phyloP scores from a whole-genome alignment of 2,888 invertebrate species.

The Drosophila engyochracea region DNA sequence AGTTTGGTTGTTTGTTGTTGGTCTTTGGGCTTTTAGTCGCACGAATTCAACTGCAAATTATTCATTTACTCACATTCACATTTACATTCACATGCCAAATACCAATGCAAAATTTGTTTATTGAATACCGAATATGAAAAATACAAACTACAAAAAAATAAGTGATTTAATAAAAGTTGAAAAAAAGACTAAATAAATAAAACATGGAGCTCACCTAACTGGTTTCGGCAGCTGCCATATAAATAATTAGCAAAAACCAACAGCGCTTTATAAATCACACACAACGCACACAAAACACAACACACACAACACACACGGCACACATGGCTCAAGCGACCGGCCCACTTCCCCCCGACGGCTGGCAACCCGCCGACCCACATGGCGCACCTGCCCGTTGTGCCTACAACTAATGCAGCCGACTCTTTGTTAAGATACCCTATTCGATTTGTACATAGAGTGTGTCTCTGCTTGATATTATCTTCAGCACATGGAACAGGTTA shows the following conservation, averaged over 20 bases:
- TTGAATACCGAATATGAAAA: conserved; percentile 40
- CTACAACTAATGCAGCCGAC: conserved; percentile 48
- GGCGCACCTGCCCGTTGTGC: conserved; percentile 50
- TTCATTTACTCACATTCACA: conserved; percentile 43
- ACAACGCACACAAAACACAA: conserved; percentile 22
- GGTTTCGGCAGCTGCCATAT: conserved; percentile 66
- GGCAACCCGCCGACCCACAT: conserved; percentile 12
- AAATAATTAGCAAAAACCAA: conserved; percentile 79
- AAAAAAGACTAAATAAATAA: conserved; percentile 30
- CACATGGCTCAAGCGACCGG: conserved; percentile 40
- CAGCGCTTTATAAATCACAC: conserved; percentile 68
- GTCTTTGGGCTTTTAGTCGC: conserved; percentile 5
- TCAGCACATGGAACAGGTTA: neutral
- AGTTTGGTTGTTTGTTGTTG: conserved; percentile 25
- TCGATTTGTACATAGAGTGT: neutral
- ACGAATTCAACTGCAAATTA: conserved; percentile 54
- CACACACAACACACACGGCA: conserved; percentile 5
- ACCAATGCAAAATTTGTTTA: conserved; percentile 45
- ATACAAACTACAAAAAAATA: conserved; percentile 22
- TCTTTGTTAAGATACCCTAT: conserved; percentile 32
- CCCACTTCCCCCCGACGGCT: conserved; percentile 10
- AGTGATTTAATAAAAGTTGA: conserved; percentile 40
- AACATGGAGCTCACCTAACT: conserved; percentile 58
- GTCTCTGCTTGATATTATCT: neutral
- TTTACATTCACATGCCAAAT: conserved; percentile 23